A percentile compares a stretch with the other conserved stretches of the same genome.
Evolutionary conservation across 2,888 invertebrate genomes (phyloP).

Genomic region (Endotricha flammealis): DNA sequence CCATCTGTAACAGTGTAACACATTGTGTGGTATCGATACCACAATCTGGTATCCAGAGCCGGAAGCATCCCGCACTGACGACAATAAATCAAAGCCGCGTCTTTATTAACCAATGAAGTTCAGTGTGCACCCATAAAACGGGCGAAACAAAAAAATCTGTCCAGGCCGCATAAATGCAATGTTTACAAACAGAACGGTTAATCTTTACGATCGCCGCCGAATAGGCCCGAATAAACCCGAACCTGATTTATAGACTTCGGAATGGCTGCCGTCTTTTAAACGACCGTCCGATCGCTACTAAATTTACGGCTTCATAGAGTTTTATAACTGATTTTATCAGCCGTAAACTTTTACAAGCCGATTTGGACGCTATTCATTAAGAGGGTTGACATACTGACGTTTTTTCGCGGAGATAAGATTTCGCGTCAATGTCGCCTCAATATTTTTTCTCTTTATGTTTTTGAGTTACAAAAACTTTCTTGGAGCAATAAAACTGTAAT

Average conservation of each 20-base stretch:
- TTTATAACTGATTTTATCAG: slow-evolving; percentile 75
- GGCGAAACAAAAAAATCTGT: slow-evolving; percentile 44
- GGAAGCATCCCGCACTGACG: slow-evolving; percentile 7
- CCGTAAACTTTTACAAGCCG: slow-evolving; percentile 69
- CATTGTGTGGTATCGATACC: too few relatives aligned
- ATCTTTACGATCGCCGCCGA: slow-evolving; percentile 63
- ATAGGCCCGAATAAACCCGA: slow-evolving; percentile 53
- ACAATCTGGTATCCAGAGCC: too few relatives aligned
- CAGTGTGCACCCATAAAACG: slow-evolving; percentile 32
- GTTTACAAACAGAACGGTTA: slow-evolving; percentile 68
- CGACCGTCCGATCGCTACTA: slow-evolving; percentile 44
- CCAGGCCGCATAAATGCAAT: slow-evolving; percentile 56
- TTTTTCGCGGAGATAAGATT: slow-evolving; percentile 2
- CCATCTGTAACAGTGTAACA: too few relatives aligned
- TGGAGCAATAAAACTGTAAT: neutral
- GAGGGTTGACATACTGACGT: slow-evolving; percentile 20
- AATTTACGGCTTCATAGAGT: slow-evolving; percentile 67
- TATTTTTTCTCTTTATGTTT: neutral
- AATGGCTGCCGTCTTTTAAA: slow-evolving; percentile 68
- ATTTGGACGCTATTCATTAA: slow-evolving; percentile 58
- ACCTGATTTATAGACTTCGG: slow-evolving; percentile 64
- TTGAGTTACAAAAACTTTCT: slow-evolving; percentile 1
- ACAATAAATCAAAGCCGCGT: slow-evolving; percentile 17
- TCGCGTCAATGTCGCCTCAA: neutral
- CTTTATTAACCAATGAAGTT: slow-evolving; percentile 14